Percentiles rank a stretch among this genome's conserved stretches.
Conservation (phyloP, 2,113 vertebrate species). For the Alligator sinensis region DNA sequence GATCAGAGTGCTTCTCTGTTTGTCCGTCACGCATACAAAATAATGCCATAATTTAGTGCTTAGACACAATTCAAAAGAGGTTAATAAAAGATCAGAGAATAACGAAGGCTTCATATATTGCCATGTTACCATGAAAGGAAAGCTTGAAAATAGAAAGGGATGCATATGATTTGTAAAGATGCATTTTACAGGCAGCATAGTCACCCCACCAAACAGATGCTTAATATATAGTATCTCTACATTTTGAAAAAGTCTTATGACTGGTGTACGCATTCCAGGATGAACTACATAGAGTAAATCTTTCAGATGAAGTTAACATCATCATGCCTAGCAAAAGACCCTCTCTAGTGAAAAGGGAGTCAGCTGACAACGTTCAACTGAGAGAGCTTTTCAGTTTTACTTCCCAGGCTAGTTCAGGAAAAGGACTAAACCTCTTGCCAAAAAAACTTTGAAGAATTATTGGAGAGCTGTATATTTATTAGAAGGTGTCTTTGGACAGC, state of each 20-base stretch:
- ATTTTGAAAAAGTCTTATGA: background rate
- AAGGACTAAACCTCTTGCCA: background rate
- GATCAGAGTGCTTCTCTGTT: background rate
- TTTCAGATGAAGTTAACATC: background rate
- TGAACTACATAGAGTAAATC: background rate
- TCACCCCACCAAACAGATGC: background rate
- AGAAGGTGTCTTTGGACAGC: background rate
- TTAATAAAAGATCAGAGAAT: background rate
- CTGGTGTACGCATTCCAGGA: background rate
- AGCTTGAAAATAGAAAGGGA: background rate
- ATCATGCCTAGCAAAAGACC: background rate
- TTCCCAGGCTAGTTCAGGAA: background rate
- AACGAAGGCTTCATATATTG: background rate
- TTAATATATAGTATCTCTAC: accelerated
- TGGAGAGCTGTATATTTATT: background rate
- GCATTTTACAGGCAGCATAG: background rate
- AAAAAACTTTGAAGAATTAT: background rate
- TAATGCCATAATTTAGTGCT: background rate
- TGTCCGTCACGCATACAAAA: background rate
- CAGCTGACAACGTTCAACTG: background rate
- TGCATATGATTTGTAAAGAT: background rate
- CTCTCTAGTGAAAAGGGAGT: background rate
- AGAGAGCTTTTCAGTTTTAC: background rate
- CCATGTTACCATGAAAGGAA: background rate
- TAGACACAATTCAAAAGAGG: background rate